phyloP scores from a whole-genome alignment of 2,888 invertebrate genomes.

The Cephalotes varians region DNA sequence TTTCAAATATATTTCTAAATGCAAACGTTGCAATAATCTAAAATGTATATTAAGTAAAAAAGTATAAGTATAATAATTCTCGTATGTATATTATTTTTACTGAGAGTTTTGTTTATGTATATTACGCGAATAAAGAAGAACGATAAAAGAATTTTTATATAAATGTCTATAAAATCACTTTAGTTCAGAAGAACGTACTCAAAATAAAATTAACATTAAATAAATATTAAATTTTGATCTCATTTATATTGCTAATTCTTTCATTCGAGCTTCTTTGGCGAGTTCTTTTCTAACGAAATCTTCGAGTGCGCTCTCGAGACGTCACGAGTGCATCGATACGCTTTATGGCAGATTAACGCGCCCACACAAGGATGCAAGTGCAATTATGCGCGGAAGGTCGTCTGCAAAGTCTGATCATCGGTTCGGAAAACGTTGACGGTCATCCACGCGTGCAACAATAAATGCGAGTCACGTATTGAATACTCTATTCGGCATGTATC shows the following conservation, averaged over 20 bases:
- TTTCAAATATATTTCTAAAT: neutral
- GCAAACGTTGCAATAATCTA: neutral
- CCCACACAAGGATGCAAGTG: conserved; percentile 37
- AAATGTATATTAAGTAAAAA: no score
- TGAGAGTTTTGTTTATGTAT: neutral
- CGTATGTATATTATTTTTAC: neutral
- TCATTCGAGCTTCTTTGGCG: neutral
- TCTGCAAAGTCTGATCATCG: conserved; percentile 30
- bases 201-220: neutral
- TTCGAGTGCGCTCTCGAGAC: neutral
- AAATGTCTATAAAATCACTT: neutral
- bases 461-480: conserved; percentile 59
- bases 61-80: no score
- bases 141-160: no score
- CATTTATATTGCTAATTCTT: neutral
- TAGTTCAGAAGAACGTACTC: neutral
- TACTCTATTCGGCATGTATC: conserved; percentile 55
- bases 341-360: conserved; percentile 28
- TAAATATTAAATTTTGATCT: neutral
- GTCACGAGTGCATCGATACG: conserved; percentile 26
- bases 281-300: neutral
- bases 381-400: conserved; percentile 46
- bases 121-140: neutral
- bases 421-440: conserved; percentile 47
- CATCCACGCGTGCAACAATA: conserved; percentile 37